Evolutionary conservation across 2,797 vertebrate genomes (phyloP), one percentile per base, ranked within the genome.

Genomic region (Typhlichthys subterraneus): DNA sequence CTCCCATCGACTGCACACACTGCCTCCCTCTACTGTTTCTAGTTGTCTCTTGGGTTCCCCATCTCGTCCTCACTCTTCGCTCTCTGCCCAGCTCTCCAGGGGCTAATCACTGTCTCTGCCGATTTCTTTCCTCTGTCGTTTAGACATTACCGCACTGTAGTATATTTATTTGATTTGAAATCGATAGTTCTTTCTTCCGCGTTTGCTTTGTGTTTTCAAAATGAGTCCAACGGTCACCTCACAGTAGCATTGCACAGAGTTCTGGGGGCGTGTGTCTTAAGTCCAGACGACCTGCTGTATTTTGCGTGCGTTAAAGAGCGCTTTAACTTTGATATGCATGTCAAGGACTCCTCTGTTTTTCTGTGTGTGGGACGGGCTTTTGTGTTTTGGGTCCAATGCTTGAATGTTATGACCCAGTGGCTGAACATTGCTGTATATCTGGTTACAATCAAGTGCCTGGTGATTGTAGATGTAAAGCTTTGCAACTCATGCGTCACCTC

Each of bases 381-480:
- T 61, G 59, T 59, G 42, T 45, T 63, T 46, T 66, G 72, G 81
- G 77, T 79, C 74, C 72, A 72, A 42, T 87, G 63, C 45, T 78
- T 87, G 83, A 86, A 85, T 88, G 88, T 85, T 74, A 80, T 86
- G 84, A 84, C 73, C 80, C 75, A 74, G 77, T 81, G 81, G 82
- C 85, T 73, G 68, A 70, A 84, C 70, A 65, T 80, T 67, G 75
- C 83, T 88, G 81, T 85, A 85, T 72, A 65, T 85, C 79, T 65
- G 76, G 86, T 88, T 88, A 72, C 77, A 90, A 90, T 89, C 86
- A 93, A 93, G 92, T 94, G 93, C 93, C 93, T 94, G 90, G 83
- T 59, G 84, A 81, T 73, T 85, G 71, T 87, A 77, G 78, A 87
- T 86, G 77, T 57, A 67, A 75, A 75, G 74, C 77, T 67, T 72